Evolutionary conservation across 2,113 vertebrate genomes (phyloP), one percentile per base, ranked within the genome.

Genomic region (Platycercus adscitus): DNA sequence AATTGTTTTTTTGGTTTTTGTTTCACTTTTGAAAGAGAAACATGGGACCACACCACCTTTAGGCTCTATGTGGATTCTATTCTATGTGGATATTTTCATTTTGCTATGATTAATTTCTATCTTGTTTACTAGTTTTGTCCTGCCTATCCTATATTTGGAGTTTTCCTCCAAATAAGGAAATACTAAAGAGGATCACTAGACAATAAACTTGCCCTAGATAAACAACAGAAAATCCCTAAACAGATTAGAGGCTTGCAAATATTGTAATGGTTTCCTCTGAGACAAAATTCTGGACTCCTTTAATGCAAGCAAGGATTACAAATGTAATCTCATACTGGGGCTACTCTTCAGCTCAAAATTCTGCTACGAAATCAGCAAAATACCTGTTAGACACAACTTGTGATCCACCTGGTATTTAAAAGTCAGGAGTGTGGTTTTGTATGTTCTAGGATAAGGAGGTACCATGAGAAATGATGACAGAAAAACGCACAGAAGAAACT

Each of bases 211-310:
- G 91, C 7, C 88, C 86, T 76, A 88, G 63, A 94, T 90, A 95
- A 95, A 92, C 41, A 89, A 71, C 33, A 35, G 63, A 88, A 95
- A 93, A 95, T 90, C 86, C 66, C 63, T 35, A 33, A 86, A 69
- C 23, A 72, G 93, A 95, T 95, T 86, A 92, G 53, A 4, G 23
- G 26, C 73, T 80, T 72, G 81, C 56, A 88, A 93, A 90, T 60
- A 78, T 63, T 88, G 79, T 90, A 90, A 93, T 52, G 47, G 52
- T 43, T 90, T 90, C 25, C 65, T 88, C 79, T 55, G 66, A 90
- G 47, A 71, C 23, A 60, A 60, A 86, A 64, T 4, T 60, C 75
- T 77, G 44, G 35, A 65, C 10, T 76, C 66, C 17, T 41, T 68
- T 88, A 90, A 72, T 24, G n/a, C 26, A 61, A 80, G 23, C 5